Evolutionary conservation across 2,113 vertebrate species (phyloP).

Genomic region (cattle (Bos taurus)): DNA sequence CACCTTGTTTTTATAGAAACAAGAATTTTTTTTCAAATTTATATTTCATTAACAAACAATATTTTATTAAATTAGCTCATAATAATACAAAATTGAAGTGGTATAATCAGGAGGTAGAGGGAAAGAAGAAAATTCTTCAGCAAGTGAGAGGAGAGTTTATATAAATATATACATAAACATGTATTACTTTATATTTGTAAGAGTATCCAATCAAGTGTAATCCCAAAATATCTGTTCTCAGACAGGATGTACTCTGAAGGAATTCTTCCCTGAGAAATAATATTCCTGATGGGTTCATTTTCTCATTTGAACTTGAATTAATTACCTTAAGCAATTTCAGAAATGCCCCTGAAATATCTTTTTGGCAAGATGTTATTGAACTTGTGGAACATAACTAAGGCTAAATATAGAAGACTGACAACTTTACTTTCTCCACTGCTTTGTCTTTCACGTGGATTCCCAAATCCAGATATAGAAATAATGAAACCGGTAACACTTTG

Average conservation of each 20-base stretch:
- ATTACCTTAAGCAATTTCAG: constrained; percentile 55
- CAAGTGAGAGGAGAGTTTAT: neutral
- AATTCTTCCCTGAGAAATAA: constrained; percentile 44
- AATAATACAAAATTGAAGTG: neutral
- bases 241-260: constrained; percentile 38
- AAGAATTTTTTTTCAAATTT: neutral
- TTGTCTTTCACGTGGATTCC: constrained; percentile 28
- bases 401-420: constrained; percentile 51
- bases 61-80: neutral
- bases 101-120: neutral
- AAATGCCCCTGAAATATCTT: constrained; percentile 38
- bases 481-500: constrained; percentile 1
- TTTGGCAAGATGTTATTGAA: constrained; percentile 50
- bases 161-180: constrained; percentile 21
- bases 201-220: constrained; percentile 40
- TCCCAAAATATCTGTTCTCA: constrained; percentile 50
- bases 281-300: constrained; percentile 50
- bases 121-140: neutral
- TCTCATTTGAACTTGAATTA: constrained; percentile 61
- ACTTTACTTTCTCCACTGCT: neutral
- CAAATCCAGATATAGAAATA: constrained; percentile 48
- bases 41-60: neutral
- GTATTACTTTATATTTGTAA: constrained; percentile 34
- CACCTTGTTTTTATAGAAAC: neutral
- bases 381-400: neutral